These are phyloP conservation scores for Pandemis cinnamomeana DNA, from an alignment of 2,888 invertebrate genomes.

Conservation along the genomic window DNA sequence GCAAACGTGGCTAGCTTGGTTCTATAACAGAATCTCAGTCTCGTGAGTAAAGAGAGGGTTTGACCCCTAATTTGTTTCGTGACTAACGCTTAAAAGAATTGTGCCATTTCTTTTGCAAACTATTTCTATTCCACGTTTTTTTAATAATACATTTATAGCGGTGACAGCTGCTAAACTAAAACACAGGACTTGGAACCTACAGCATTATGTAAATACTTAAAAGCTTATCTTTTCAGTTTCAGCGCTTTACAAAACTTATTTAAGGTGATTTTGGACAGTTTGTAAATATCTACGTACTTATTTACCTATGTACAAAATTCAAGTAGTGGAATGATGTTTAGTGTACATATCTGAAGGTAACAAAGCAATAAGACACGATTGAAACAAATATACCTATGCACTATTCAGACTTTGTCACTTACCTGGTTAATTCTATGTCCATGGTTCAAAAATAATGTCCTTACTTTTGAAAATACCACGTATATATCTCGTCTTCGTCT, in stretches of 20 bases:
- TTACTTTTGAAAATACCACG: too few relatives aligned
- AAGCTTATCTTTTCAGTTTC: slow-evolving; percentile 37
- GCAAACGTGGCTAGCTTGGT: slow-evolving; percentile 94
- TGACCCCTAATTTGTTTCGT: background rate
- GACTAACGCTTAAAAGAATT: slow-evolving; percentile 7
- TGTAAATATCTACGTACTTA: slow-evolving; percentile 16
- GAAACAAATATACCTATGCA: background rate
- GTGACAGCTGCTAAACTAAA: background rate
- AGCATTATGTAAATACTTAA: slow-evolving; percentile 9
- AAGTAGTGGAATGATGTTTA: slow-evolving; percentile 3
- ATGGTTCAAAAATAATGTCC: background rate
- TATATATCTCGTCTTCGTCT: too few relatives aligned
- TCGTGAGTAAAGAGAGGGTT: slow-evolving; percentile 87
- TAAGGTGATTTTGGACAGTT: slow-evolving; percentile 34
- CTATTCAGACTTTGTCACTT: background rate
- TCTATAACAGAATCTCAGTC: slow-evolving; percentile 93
- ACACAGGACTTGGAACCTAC: background rate
- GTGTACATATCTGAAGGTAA: slow-evolving; percentile 10
- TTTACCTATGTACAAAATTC: background rate
- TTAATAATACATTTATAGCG: background rate
- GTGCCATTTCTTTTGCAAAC: background rate
- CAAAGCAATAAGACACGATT: background rate
- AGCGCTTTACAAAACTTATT: slow-evolving; percentile 37
- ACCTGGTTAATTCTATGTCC: background rate
- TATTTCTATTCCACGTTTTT: background rate